Percentiles rank a stretch among this genome's conserved stretches.
These are phyloP conservation scores for Steinernema khuongi DNA, from an alignment of 1,140 invertebrate species.

Conservation along the genomic window DNA sequence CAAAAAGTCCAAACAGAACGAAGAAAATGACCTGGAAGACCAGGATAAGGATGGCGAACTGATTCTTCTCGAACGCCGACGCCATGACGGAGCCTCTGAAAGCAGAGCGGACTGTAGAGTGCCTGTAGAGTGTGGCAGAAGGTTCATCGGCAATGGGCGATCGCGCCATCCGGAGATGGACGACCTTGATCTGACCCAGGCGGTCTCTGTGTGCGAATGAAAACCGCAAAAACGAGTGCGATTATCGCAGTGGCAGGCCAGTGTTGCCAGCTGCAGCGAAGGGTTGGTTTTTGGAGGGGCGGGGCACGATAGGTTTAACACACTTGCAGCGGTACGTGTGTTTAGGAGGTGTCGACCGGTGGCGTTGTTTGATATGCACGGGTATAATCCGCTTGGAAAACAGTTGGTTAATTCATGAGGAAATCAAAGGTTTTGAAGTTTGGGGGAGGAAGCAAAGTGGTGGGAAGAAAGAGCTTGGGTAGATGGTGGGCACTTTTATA, in stretches of 20 bases:
- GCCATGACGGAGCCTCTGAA: conserved; percentile 34
- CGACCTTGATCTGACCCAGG: conserved; percentile 3
- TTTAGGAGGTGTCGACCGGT: no score
- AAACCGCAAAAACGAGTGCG: not conserved
- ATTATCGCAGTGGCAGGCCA: not conserved
- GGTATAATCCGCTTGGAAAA: no score
- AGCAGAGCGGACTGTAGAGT: not conserved
- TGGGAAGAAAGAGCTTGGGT: no score
- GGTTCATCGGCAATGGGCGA: not conserved
- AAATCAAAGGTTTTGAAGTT: no score
- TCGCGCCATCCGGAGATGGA: not conserved
- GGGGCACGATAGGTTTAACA: no score
- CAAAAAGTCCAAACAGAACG: conserved; percentile 33
- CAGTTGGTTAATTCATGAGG: no score
- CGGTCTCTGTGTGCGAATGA: not conserved
- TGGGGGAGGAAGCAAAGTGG: no score
- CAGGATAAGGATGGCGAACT: conserved; percentile 34
- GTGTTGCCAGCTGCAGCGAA: not conserved
- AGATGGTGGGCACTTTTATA: no score
- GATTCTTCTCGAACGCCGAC: conserved; percentile 35
- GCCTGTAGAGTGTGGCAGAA: not conserved
- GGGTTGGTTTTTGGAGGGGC: not conserved
- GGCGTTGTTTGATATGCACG: no score
- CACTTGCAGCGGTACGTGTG: not conserved
- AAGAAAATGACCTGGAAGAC: conserved; percentile 32